Base-by-base conservation (phyloP, 2,888 invertebrate genomes). In the Sphaerophoria taeniata region DNA sequence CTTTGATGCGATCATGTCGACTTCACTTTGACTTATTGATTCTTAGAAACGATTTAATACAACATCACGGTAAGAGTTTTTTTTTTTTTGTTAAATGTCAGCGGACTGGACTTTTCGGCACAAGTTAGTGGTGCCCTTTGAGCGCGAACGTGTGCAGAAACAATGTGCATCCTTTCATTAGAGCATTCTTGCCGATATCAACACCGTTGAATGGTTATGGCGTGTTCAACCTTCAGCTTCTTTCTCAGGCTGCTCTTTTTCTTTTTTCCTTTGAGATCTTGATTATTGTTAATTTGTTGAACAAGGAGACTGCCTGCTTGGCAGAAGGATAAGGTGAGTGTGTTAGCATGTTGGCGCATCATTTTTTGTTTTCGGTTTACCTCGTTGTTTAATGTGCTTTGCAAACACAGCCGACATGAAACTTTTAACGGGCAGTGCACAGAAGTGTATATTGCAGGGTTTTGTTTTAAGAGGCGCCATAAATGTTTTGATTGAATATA, bases 201-300 rank as follows among this genome's bases (percentile, higher is more conserved):
- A 84, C 75, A 80, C 55, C 36, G 84, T 72, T 76, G 84, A 79
- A 65, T 80, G 75, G 79, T 79, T 83, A 83, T 79, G 83, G 74
- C 39, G 78, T 83, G 83, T 75, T 74, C 74, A 75, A 67, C 24
- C 24, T 24, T 24, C 24, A 24, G 24, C 24, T 24, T 24, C 24
- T 69, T 61, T 84, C 58, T 73, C 82, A 73, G 70, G 53, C 55
- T 58, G 70, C 60, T 47, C 76, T 56, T 63, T 77, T 61, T 63
- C 74, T 70, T 36, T 36, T 24, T 61, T 79, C 43, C 16, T 60
- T 34, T 33, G 63, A 53, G 71, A 84, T 76, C 84, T 80, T 84
- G 84, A 80, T 84, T 72, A 75, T 84, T 84, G 84, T 80, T 84
- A 84, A 84, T 84, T 84, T 84, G 84, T 84, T 80, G 84, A 84